phyloP scores from a whole-genome alignment of 2,113 vertebrate genomes.

The Notarius quadriscutis region DNA sequence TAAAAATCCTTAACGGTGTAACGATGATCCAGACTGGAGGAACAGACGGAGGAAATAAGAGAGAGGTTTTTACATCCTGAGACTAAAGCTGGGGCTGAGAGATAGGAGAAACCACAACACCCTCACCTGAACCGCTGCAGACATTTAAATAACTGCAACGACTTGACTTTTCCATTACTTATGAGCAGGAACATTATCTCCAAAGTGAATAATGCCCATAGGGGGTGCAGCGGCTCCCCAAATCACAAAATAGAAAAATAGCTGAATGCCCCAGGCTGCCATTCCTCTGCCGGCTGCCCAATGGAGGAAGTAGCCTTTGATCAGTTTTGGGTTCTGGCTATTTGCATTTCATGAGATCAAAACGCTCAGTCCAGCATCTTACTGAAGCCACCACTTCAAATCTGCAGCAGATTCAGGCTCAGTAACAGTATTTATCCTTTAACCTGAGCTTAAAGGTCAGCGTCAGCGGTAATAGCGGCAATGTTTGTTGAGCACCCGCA shows the following conservation, averaged over 20 bases:
- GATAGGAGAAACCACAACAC: conserved; percentile 62
- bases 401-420: conserved; percentile 58
- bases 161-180: conserved; percentile 65
- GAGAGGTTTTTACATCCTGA: conserved; percentile 67
- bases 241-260: conserved; percentile 71
- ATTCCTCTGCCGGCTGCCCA: conserved; percentile 73
- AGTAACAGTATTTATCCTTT: conserved; percentile 18
- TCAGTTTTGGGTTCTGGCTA: conserved; percentile 75
- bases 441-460: conserved; percentile 50
- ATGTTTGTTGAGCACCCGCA: conserved; percentile 56
- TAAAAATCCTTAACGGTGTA: conserved; percentile 58
- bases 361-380: conserved; percentile 63
- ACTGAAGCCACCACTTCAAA: conserved; percentile 63
- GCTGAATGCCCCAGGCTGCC: conserved; percentile 67
- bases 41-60: conserved; percentile 62
- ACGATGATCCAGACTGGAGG: conserved; percentile 60
- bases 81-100: conserved; percentile 63
- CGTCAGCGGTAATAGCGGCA: conserved; percentile 41
- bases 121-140: conserved; percentile 64
- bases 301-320: conserved; percentile 77
- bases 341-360: conserved; percentile 81
- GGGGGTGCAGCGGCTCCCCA: conserved; percentile 64
- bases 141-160: conserved; percentile 70
- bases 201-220: conserved; percentile 75
- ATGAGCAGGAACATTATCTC: conserved; percentile 73